Evolutionary conservation across 2,888 invertebrate species (phyloP).

Genomic region (Mimas tiliae): DNA sequence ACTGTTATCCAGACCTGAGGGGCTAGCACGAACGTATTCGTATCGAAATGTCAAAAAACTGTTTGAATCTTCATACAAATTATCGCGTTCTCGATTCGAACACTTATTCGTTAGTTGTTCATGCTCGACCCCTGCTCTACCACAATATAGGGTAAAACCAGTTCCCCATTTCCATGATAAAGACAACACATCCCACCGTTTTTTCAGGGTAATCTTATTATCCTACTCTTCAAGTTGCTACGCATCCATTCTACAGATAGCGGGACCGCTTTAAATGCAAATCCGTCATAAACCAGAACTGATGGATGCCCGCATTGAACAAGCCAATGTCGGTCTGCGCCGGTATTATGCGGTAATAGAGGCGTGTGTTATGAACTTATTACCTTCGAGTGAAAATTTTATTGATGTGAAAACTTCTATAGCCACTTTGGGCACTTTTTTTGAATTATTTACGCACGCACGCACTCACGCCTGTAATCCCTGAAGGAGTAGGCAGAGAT

Average conservation of each 20-base stretch:
- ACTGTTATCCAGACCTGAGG: no score
- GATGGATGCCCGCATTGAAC: slow-evolving; percentile 24
- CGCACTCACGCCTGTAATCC: no score
- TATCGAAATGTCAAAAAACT: no score
- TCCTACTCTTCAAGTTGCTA: neutral
- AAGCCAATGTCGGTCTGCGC: slow-evolving; percentile 4
- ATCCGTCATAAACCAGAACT: slow-evolving; percentile 22
- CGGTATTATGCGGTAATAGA: neutral
- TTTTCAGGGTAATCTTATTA: slow-evolving; percentile 7
- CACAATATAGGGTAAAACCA: neutral
- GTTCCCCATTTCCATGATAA: neutral
- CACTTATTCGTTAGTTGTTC: no score
- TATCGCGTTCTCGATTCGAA: no score
- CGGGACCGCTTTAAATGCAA: slow-evolving; percentile 23
- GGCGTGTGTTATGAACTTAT: neutral
- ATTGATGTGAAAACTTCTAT: no score
- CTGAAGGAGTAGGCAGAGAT: no score
- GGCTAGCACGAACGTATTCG: no score
- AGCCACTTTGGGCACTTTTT: no score
- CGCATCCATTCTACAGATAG: slow-evolving; percentile 9
- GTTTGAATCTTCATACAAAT: no score
- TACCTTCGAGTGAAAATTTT: neutral
- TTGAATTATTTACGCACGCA: no score
- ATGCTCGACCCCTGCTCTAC: no score
- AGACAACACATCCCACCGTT: neutral